Evolutionary conservation across 2,888 invertebrate species (phyloP), one percentile per base, ranked within the genome.

Genomic region (Lepidocyrtinus sp.): DNA sequence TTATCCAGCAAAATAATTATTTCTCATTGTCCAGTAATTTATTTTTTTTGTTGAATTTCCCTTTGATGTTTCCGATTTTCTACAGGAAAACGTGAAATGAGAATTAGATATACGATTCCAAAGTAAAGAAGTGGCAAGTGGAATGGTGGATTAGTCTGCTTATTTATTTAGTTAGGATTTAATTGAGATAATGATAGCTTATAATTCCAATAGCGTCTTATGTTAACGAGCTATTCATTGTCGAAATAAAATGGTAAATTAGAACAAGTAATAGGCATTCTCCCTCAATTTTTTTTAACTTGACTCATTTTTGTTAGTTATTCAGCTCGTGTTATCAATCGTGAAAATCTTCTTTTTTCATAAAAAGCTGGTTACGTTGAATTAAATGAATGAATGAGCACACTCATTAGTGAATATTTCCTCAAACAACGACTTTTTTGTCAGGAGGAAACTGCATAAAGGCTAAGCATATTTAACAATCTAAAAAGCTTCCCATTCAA

Each of bases 301-400:
- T 50, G 50, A 50, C 50, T 50, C 50, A 50, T 50, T 50, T 50
- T 36, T 36, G 50, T 50, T 15, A 12, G 9, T 50, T 46, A 2
- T 50, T 21, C 50, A 2, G 2, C 25, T 15, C 50, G 50, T 68
- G 68, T 24, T 50, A 68, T 68, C 68, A 45, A 68, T 50, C 25
- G 67, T 21, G 7, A 36, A 19, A 67, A 67, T 45, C 67, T 67
- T 67, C 9, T 27, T 65, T 24, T 27, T 65, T n/a, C 1, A 12
- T 17, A 27, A 1, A 25, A 15, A 63, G 22, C 25, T 17, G 22
- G 24, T 50, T 24, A 50, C 50, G 50, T 24, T 50, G 68, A 50
- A 24, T 68, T 46, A 68, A 68, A 46, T 68, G 68, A 68, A 50
- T 68, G 64, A 27, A 65, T 17, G 50, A 68, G 50, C 68, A 50